Conservation (phyloP, 2,113 vertebrate species). For the Mesitornis unicolor region DNA sequence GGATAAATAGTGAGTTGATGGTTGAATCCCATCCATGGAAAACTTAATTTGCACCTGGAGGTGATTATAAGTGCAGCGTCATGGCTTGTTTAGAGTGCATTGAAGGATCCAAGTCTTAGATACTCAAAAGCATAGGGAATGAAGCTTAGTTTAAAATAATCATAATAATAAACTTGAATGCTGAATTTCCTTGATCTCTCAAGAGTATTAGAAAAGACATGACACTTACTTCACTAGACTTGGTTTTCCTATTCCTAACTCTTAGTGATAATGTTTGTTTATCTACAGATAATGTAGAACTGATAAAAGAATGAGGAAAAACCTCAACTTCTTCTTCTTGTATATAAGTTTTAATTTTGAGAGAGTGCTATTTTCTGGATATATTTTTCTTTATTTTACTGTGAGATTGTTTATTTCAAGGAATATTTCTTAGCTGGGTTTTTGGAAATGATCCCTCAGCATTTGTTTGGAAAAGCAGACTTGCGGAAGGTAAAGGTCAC, state of each 20-base stretch:
- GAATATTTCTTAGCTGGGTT: not conserved
- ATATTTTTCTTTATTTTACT: conserved; percentile 34
- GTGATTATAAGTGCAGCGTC: not conserved
- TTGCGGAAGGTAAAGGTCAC: not conserved
- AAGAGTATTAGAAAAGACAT: not conserved
- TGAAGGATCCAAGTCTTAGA: not conserved
- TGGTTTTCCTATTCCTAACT: not conserved
- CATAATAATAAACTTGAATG: not conserved
- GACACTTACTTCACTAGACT: not conserved
- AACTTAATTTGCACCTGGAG: not conserved
- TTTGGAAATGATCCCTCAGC: not conserved
- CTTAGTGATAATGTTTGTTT: not conserved
- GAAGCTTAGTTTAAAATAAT: not conserved
- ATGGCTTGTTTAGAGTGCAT: not conserved
- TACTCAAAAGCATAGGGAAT: not conserved
- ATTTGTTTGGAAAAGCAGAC: not conserved
- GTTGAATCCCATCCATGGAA: not conserved
- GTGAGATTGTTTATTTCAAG: conserved; percentile 7
- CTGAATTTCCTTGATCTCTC: not conserved
- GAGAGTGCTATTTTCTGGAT: conserved; percentile 13
- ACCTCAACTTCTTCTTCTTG: not conserved
- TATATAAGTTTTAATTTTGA: conserved; percentile 29
- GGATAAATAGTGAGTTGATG: not conserved
- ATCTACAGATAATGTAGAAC: not conserved
- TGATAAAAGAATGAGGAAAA: not conserved